A percentile compares a stretch with the other conserved stretches of the same genome.
Conservation (phyloP, 2,888 invertebrate genomes). For the Chalcosyrphus nemorum region DNA sequence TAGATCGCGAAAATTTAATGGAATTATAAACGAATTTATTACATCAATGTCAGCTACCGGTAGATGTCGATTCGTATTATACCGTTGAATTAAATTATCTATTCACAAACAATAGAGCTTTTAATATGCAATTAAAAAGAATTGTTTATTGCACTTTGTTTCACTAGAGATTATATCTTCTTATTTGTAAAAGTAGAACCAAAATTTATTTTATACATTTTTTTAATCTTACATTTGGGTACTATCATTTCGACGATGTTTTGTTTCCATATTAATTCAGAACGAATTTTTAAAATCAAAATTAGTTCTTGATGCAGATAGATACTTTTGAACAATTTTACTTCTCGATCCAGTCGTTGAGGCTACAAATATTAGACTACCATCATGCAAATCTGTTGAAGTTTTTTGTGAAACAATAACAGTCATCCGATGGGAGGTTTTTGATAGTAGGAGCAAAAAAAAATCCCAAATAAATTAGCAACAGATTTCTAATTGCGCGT, state of each 20-base stretch:
- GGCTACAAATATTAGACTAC: slow-evolving; percentile 43
- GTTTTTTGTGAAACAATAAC: slow-evolving; percentile 28
- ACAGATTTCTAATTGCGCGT: slow-evolving; percentile 55
- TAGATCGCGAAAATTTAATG: background rate
- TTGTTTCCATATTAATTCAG: slow-evolving; percentile 40
- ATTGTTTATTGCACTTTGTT: background rate
- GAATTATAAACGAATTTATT: background rate
- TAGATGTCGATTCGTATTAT: background rate
- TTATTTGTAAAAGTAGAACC: background rate
- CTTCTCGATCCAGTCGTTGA: slow-evolving; percentile 30
- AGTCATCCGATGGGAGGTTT: slow-evolving; percentile 37
- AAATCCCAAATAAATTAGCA: slow-evolving; percentile 68
- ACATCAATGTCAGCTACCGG: background rate
- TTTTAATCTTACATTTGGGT: slow-evolving; percentile 37
- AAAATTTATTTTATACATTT: background rate
- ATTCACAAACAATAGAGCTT: background rate
- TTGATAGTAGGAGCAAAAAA: slow-evolving; percentile 35
- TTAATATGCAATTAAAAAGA: background rate
- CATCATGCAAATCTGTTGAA: slow-evolving; percentile 8
- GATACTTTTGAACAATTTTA: background rate
- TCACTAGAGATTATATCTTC: background rate
- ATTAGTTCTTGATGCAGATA: slow-evolving; percentile 7
- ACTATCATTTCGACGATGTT: slow-evolving; percentile 28
- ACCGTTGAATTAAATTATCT: background rate
- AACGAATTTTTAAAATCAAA: background rate